Conservation (phyloP, 1,140 invertebrate genomes). For the Bombus terrestris region DNA sequence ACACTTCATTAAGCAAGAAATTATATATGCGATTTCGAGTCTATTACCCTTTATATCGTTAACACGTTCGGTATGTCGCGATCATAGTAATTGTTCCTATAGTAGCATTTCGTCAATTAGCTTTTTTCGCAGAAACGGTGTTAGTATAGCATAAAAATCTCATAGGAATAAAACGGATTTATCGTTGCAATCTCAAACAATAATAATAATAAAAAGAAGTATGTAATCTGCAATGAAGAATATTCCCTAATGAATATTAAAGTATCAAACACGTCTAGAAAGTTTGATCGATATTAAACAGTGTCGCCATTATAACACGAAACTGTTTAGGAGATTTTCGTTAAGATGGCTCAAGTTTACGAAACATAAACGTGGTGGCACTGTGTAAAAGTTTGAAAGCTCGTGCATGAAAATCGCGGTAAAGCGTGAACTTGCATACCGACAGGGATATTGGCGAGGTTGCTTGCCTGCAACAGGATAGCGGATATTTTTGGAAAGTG, state of each 20-base stretch:
- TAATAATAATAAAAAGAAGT: no score
- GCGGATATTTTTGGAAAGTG: neutral
- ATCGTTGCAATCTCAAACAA: no score
- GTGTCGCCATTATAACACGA: neutral
- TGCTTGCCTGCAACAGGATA: neutral
- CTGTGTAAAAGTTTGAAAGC: neutral
- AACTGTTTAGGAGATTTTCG: neutral
- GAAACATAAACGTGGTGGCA: neutral
- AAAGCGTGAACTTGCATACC: neutral
- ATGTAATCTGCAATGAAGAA: neutral
- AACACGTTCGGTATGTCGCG: neutral
- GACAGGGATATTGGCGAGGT: neutral
- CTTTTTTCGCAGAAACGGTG: neutral
- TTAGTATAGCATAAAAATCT: neutral
- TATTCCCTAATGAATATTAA: no score
- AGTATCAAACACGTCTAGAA: neutral
- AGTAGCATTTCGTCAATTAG: no score
- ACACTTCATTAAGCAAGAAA: neutral
- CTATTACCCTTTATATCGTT: neutral
- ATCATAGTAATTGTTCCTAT: no score
- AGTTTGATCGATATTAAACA: conserved; percentile 26
- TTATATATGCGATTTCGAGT: neutral
- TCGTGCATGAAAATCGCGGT: neutral
- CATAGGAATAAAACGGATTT: neutral
- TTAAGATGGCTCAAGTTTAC: neutral